These are phyloP conservation scores for Carassius gibelio DNA, from an alignment of 2,113 vertebrate species.

Conservation along the genomic window DNA sequence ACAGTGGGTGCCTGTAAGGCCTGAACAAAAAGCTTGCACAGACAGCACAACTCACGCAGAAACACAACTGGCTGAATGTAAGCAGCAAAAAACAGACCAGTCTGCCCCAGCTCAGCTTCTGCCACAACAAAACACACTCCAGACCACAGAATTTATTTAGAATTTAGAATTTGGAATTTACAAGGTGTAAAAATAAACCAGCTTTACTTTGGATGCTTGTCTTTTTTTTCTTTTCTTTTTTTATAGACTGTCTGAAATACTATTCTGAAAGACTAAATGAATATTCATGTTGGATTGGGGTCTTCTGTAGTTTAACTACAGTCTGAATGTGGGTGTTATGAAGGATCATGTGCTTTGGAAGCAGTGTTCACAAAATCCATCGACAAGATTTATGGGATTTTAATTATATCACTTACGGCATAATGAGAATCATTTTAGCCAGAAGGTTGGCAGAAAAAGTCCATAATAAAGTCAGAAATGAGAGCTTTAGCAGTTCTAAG, in stretches of 20 bases:
- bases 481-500: neutral
- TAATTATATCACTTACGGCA: neutral
- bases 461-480: neutral
- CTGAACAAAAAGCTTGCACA: slow-evolving; percentile 79
- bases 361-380: neutral
- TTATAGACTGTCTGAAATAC: neutral
- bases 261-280: neutral
- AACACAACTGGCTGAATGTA: slow-evolving; percentile 72
- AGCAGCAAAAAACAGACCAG: slow-evolving; percentile 63
- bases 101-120: slow-evolving; percentile 58
- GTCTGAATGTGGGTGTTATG: neutral
- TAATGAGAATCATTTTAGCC: neutral
- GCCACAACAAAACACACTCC: slow-evolving; percentile 33
- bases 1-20: slow-evolving; percentile 74
- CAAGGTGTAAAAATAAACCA: neutral
- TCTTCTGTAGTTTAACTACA: neutral
- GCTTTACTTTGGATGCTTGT: neutral
- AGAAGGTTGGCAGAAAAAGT: neutral
- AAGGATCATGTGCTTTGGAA: neutral
- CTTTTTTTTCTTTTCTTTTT: neutral
- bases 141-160: neutral
- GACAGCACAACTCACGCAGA: slow-evolving; percentile 75
- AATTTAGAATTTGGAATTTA: neutral
- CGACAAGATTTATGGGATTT: neutral
- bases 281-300: neutral